These are phyloP conservation scores for Delphinus delphis DNA, from an alignment of 2,113 vertebrate genomes.

Conservation along the genomic window DNA sequence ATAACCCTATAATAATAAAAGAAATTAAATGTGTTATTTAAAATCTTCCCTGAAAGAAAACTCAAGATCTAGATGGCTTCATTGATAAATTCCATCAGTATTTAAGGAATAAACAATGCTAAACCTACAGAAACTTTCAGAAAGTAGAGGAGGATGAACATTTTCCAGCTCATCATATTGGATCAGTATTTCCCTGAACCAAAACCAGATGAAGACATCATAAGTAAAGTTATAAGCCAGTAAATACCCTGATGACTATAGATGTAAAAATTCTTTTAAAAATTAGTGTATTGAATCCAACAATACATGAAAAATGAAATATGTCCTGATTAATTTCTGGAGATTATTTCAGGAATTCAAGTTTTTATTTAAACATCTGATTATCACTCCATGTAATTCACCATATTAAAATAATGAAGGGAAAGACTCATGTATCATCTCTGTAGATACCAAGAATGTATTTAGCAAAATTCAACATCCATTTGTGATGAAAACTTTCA, in stretches of 20 bases:
- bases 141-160: background rate
- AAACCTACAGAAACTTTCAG: background rate
- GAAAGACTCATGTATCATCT: background rate
- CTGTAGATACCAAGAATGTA: background rate
- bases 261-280: background rate
- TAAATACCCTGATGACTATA: background rate
- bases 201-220: background rate
- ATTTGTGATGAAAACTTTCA: background rate
- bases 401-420: background rate
- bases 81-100: background rate
- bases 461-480: background rate
- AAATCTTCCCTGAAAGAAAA: background rate
- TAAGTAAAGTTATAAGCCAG: background rate
- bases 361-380: background rate
- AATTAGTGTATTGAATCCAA: background rate
- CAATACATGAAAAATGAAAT: background rate
- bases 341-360: background rate
- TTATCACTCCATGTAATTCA: background rate
- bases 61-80: background rate
- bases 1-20: background rate
- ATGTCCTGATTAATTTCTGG: background rate
- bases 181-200: background rate
- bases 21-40: background rate
- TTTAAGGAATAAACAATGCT: background rate
- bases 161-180: background rate